These are phyloP conservation scores for Lophius americanus DNA, from an alignment of 2,797 vertebrate genomes.

Conservation along the genomic window DNA sequence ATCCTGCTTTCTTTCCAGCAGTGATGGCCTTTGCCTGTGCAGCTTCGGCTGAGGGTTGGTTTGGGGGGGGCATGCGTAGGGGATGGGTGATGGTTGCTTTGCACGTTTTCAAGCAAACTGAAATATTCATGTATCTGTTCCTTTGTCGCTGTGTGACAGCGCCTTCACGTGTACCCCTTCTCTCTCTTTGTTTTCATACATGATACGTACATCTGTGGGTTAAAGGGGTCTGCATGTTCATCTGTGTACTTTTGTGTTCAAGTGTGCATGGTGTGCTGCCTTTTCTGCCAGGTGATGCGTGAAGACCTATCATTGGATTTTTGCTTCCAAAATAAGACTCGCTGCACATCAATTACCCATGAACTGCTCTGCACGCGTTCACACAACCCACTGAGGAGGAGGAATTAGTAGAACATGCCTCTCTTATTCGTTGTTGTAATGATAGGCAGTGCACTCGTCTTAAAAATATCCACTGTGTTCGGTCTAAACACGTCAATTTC, in stretches of 20 bases:
- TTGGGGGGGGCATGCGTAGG: slow-evolving; percentile 10
- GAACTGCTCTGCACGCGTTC: slow-evolving; percentile 59
- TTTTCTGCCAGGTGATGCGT: slow-evolving; percentile 65
- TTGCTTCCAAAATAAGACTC: slow-evolving; percentile 71
- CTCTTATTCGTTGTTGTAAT: slow-evolving; percentile 27
- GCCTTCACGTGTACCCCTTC: slow-evolving; percentile 63
- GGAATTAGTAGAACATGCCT: slow-evolving; percentile 52
- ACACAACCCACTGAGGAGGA: slow-evolving; percentile 41
- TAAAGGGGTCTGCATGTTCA: slow-evolving; percentile 19
- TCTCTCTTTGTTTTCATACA: slow-evolving; percentile 2
- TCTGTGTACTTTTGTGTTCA: slow-evolving; percentile 10
- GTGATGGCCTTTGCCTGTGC: slow-evolving; percentile 55
- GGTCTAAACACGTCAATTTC: slow-evolving; percentile 7
- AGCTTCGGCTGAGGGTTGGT: slow-evolving; percentile 46
- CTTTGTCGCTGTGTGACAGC: slow-evolving; percentile 65
- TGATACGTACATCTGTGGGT: slow-evolving; percentile 23
- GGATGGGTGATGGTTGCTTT: slow-evolving; percentile 56
- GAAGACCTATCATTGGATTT: slow-evolving; percentile 62
- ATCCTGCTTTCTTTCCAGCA: slow-evolving; percentile 50
- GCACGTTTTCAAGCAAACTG: slow-evolving; percentile 73
- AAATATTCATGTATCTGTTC: slow-evolving; percentile 82
- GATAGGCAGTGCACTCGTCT: slow-evolving; percentile 15
- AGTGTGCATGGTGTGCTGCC: background rate
- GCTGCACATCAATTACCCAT: slow-evolving; percentile 76
- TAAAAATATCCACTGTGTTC: slow-evolving; percentile 4